phyloP scores from a whole-genome alignment of 2,113 vertebrate species.

The Sinocyclocheilus anshuiensis region DNA sequence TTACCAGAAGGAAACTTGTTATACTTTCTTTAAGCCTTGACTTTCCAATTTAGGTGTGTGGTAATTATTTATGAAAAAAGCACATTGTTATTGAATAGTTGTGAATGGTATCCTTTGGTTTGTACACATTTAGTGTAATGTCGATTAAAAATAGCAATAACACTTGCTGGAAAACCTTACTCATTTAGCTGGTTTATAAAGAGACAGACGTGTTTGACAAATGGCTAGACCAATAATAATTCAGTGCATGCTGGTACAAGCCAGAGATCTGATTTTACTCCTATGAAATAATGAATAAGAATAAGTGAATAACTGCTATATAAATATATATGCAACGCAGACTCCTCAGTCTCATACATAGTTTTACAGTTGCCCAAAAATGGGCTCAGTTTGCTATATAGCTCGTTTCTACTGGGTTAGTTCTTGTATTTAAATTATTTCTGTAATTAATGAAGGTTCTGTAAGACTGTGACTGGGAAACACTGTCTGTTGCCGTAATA shows the following conservation, averaged over 20 bases:
- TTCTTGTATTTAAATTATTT: neutral
- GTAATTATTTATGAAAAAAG: neutral
- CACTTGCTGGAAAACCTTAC: no score
- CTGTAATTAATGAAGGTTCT: neutral
- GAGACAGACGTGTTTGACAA: no score
- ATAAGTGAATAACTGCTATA: neutral
- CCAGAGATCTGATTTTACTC: no score
- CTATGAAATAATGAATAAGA: neutral
- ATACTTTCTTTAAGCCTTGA: neutral
- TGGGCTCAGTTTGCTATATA: neutral
- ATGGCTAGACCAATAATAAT: no score
- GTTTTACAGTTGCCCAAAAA: neutral
- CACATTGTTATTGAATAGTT: neutral
- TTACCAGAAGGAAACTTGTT: neutral
- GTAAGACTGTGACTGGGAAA: neutral
- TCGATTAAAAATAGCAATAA: no score
- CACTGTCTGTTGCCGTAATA: neutral
- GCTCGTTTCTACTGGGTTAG: neutral
- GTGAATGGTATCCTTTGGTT: neutral
- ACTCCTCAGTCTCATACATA: neutral
- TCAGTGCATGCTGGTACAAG: no score
- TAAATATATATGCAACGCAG: neutral
- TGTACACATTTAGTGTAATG: neutral
- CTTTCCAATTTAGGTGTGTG: neutral
- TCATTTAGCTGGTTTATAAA: no score